Evolutionary conservation across 2,113 vertebrate species (phyloP).

Genomic region (Rana temporaria): DNA sequence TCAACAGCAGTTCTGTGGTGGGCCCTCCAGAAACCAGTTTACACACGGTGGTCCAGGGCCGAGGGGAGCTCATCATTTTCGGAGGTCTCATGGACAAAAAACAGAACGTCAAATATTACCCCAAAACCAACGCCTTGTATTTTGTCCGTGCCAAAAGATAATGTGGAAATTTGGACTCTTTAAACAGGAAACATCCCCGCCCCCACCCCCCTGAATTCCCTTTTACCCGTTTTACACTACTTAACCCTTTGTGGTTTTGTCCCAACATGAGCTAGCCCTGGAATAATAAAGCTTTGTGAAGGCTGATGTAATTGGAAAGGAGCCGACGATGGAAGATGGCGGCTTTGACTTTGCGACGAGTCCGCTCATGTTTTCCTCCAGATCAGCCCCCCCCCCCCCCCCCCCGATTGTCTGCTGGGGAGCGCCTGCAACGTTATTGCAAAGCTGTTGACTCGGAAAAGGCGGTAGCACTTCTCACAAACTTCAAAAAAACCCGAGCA

Average conservation of each 20-base stretch:
- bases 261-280: slow-evolving; percentile 60
- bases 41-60: slow-evolving; percentile 94
- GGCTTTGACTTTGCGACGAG: neutral
- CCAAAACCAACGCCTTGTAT: slow-evolving; percentile 99
- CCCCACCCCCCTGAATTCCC: neutral
- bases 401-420: neutral
- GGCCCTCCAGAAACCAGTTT: slow-evolving; percentile 97
- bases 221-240: slow-evolving; percentile 54
- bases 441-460: neutral
- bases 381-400: neutral
- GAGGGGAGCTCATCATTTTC: slow-evolving; percentile 96
- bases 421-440: neutral
- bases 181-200: neutral
- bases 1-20: slow-evolving; percentile 84
- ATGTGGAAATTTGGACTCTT: slow-evolving; percentile 62
- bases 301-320: too few relatives aligned
- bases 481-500: neutral
- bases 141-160: slow-evolving; percentile 98
- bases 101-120: slow-evolving; percentile 98
- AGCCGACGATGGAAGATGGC: slow-evolving; percentile 59
- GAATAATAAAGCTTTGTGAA: too few relatives aligned
- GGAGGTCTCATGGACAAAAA: slow-evolving; percentile 99
- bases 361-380: neutral
- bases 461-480: neutral
- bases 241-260: slow-evolving; percentile 60